phyloP scores from a whole-genome alignment of 2,113 vertebrate genomes.

The Poeciliopsis occidentalis region DNA sequence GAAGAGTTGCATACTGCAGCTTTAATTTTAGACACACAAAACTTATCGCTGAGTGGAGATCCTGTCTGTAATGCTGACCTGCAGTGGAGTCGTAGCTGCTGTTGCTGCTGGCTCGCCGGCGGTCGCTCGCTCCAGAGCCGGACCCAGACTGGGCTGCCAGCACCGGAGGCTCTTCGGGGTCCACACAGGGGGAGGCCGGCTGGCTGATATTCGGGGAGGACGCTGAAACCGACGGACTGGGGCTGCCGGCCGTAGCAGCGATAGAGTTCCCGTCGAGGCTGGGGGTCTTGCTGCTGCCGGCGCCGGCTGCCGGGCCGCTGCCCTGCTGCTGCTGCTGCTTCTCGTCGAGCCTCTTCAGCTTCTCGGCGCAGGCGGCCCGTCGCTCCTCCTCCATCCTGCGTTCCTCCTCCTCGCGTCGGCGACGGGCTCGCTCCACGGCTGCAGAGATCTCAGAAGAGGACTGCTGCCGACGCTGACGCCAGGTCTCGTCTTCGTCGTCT shows the following conservation, averaged over 20 bases:
- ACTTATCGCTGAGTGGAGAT: too few relatives aligned
- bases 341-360: slow-evolving; percentile 90
- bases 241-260: slow-evolving; percentile 62
- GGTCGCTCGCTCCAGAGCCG: slow-evolving; percentile 61
- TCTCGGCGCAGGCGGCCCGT: slow-evolving; percentile 90
- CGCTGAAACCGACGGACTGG: slow-evolving; percentile 74
- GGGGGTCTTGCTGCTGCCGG: slow-evolving; percentile 59
- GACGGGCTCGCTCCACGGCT: slow-evolving; percentile 89
- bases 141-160: slow-evolving; percentile 48
- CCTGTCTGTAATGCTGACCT: slow-evolving; percentile 67
- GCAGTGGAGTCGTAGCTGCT: slow-evolving; percentile 84
- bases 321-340: slow-evolving; percentile 78
- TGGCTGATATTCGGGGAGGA: slow-evolving; percentile 80
- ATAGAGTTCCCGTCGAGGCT: slow-evolving; percentile 69
- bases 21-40: too few relatives aligned
- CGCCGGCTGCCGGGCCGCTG: slow-evolving; percentile 31
- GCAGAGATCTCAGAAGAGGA: slow-evolving; percentile 90
- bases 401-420: slow-evolving; percentile 90
- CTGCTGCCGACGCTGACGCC: slow-evolving; percentile 91
- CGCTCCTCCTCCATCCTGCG: slow-evolving; percentile 93
- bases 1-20: too few relatives aligned
- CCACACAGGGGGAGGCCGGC: slow-evolving; percentile 80
- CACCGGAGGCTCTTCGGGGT: slow-evolving; percentile 75
- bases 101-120: slow-evolving; percentile 81
- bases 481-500: slow-evolving; percentile 92